Conservation (phyloP, 2,888 invertebrate genomes). For the Hemistola chrysoprasaria region DNA sequence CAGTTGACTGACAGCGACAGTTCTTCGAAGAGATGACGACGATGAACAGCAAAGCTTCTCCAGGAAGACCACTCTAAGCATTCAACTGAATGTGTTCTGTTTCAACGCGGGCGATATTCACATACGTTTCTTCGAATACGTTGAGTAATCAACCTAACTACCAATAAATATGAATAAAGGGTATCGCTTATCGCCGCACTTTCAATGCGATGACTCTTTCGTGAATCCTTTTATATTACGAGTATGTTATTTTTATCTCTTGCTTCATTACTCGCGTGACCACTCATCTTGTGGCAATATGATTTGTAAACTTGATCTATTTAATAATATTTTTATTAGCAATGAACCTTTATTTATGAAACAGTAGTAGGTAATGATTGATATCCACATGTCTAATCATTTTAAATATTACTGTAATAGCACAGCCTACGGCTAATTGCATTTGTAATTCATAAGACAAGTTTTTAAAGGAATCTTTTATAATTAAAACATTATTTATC, state of each 20-base stretch:
- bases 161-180: slow-evolving; percentile 44
- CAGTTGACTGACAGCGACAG: slow-evolving; percentile 23
- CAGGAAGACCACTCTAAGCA: slow-evolving; percentile 70
- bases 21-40: slow-evolving; percentile 49
- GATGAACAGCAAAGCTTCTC: slow-evolving; percentile 42
- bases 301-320: neutral
- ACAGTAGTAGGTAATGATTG: slow-evolving; percentile 9
- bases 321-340: neutral
- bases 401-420: slow-evolving; percentile 17
- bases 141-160: slow-evolving; percentile 55
- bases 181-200: slow-evolving; percentile 35
- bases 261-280: slow-evolving; percentile 3
- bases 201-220: slow-evolving; percentile 25
- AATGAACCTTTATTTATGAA: neutral
- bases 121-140: slow-evolving; percentile 58
- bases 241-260: slow-evolving; percentile 9
- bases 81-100: slow-evolving; percentile 61
- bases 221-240: slow-evolving; percentile 16
- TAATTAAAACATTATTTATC: slow-evolving; percentile 22
- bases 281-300: neutral
- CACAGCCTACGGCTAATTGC: slow-evolving; percentile 42
- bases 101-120: slow-evolving; percentile 44
- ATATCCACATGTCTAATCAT: slow-evolving; percentile 12
- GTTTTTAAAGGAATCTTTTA: slow-evolving; percentile 24
- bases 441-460: slow-evolving; percentile 53